Percentiles rank a stretch among this genome's conserved stretches.
Evolutionary conservation across 2,888 invertebrate species (phyloP).

Genomic region (Phaonia tiefii): DNA sequence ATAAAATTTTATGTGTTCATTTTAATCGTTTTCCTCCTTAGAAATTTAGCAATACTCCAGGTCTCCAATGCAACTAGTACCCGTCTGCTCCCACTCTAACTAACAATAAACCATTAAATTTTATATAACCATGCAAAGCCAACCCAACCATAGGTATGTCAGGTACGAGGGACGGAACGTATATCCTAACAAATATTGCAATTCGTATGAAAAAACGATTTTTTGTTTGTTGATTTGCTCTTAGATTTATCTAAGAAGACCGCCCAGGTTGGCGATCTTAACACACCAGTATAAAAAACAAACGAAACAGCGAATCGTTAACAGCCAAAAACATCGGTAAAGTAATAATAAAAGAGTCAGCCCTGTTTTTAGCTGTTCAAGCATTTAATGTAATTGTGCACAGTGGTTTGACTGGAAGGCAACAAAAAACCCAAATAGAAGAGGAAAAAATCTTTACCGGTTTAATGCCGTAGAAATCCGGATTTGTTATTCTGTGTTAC

Average conservation of each 20-base stretch:
- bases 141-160: not conserved
- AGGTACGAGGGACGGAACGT: not conserved
- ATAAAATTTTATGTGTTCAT: slow-evolving; percentile 38
- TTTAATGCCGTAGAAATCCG: too few species aligned
- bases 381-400: slow-evolving; percentile 10
- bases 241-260: slow-evolving; percentile 28
- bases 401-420: not conserved
- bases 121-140: slow-evolving; percentile 29
- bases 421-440: too few species aligned
- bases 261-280: slow-evolving; percentile 51
- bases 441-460: too few species aligned
- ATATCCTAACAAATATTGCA: not conserved
- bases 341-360: slow-evolving; percentile 14
- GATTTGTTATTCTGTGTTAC: too few species aligned
- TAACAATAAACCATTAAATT: slow-evolving; percentile 40
- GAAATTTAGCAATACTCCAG: slow-evolving; percentile 18
- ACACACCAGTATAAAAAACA: not conserved
- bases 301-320: not conserved
- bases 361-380: slow-evolving; percentile 1
- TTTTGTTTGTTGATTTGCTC: not conserved
- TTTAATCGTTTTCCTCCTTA: slow-evolving; percentile 23
- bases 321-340: not conserved
- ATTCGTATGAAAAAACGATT: slow-evolving; percentile 25
- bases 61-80: not conserved
- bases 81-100: slow-evolving; percentile 25